phyloP scores from a whole-genome alignment of 2,113 vertebrate genomes.

The Tyrannus savana region DNA sequence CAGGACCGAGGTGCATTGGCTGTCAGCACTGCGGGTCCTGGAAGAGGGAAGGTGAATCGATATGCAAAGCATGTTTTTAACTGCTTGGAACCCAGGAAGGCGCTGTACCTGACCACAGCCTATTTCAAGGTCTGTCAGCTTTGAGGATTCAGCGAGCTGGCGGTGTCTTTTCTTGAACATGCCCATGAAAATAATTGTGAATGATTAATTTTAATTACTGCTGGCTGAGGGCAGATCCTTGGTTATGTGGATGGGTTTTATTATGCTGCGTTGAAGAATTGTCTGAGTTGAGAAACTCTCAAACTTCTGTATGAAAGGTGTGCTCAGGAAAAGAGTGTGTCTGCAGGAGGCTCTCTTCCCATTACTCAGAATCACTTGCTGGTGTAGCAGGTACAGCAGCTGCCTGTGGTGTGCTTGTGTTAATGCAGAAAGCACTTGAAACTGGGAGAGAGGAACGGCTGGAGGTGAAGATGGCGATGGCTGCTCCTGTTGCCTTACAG shows the following conservation, averaged over 20 bases:
- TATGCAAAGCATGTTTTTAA: constrained; percentile 50
- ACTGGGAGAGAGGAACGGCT: not conserved
- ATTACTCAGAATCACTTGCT: rapidly evolving
- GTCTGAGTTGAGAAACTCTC: not conserved
- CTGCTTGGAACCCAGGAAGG: constrained; percentile 34
- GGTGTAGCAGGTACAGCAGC: not conserved
- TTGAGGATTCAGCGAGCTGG: constrained; percentile 14
- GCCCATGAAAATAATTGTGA: constrained; percentile 58
- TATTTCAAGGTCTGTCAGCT: constrained; percentile 68
- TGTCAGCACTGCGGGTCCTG: not conserved
- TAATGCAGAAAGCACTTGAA: not conserved
- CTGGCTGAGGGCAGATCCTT: constrained; percentile 32
- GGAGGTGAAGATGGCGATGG: not conserved
- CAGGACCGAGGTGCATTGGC: not conserved
- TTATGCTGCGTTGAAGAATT: rapidly evolving
- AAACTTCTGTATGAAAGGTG: not conserved
- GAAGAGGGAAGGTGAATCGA: not conserved
- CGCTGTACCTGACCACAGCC: constrained; percentile 27
- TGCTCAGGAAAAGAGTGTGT: not conserved
- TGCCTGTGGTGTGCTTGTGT: not conserved
- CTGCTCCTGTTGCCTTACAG: not conserved
- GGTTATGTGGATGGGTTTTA: not conserved
- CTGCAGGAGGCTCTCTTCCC: not conserved
- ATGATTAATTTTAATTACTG: constrained; percentile 65
- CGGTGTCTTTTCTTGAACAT: constrained; percentile 7